Evolutionary conservation across 2,797 vertebrate genomes (phyloP), one percentile per base, ranked within the genome.

Genomic region (Pachyuromys duprasi): DNA sequence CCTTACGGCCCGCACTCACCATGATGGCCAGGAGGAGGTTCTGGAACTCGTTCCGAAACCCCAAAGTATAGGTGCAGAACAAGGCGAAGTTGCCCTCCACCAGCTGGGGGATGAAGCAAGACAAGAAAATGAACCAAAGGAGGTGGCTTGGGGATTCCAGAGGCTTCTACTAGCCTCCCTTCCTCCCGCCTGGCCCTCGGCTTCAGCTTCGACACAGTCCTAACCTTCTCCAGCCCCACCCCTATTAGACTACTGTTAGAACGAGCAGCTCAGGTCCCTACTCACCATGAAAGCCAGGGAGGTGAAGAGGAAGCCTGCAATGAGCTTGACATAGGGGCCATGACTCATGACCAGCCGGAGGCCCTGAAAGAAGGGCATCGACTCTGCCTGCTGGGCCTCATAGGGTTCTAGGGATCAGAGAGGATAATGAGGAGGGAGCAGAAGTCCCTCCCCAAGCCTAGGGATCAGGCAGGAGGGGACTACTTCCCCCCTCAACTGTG

Each of bases 61-160:
- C 99, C 75, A 99, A 98, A 28, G 99, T 98, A 39, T 99, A 99
- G 87, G 98, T 99, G 96, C 99, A 99, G 98, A 99, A 99, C 82
- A 99, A 98, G 15, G 99, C 99, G n/a, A 99, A 99, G 98, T 99
- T 99, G 57, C 99, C 99, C 69, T 99, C 99, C 93, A 99, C 98
- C 31, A 99, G 98, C 99, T 99, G 90, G 14, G 31, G 31, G 22
- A 42, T 1, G 4, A 33, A 1, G 1, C 7, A 22, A 15, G 62
- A 22, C 53, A 72, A 93, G 70, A 36, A 74, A 69, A 93, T 12
- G 22, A 24, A 90, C 72, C n/a, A 12, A 57, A 82, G 78, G 49
- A 93, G 15, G 63, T 91, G 57, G 81, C 20, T 4, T 17, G n/a
- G 53, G 26, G 45, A 18, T 18, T 55, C 86, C 31, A 36, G 74